These are phyloP conservation scores for Zootermopsis nevadensis DNA, from an alignment of 2,888 invertebrate genomes.

Conservation along the genomic window DNA sequence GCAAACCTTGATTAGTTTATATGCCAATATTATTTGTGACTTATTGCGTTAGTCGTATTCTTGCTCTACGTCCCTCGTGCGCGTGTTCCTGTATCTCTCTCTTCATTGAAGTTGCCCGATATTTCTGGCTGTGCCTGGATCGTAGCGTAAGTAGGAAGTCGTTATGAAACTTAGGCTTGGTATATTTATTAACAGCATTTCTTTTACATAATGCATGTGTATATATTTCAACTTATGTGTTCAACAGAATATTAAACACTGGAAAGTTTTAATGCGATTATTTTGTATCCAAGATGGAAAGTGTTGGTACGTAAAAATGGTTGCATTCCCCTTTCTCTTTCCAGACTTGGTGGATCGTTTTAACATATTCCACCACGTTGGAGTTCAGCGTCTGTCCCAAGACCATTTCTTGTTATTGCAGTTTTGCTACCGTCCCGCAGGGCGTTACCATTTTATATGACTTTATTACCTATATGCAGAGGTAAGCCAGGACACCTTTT, in stretches of 20 bases:
- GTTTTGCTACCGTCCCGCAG: conserved; percentile 76
- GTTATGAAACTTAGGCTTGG: neutral
- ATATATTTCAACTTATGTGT: neutral
- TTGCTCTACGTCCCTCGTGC: conserved; percentile 23
- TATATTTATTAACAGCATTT: neutral
- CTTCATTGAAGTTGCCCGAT: conserved; percentile 32
- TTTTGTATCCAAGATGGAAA: conserved; percentile 21
- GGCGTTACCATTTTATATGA: conserved; percentile 96
- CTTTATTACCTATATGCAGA: conserved; percentile 90
- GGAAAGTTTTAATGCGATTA: neutral
- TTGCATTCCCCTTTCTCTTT: conserved; percentile 48
- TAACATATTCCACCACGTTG: conserved; percentile 46
- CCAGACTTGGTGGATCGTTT: conserved; percentile 50
- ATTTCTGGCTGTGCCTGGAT: conserved; percentile 42
- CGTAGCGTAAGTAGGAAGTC: conserved; percentile 32
- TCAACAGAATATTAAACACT: neutral
- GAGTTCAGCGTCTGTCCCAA: conserved; percentile 46
- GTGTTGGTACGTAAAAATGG: conserved; percentile 31
- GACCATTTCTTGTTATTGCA: conserved; percentile 51
- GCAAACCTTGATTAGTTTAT: neutral
- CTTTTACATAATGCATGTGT: neutral
- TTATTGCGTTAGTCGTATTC: neutral
- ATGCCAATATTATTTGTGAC: neutral
- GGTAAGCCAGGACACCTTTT: conserved; percentile 69
- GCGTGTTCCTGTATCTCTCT: neutral